These are phyloP conservation scores for Athalia rosae DNA, from an alignment of 2,888 invertebrate species.

Conservation along the genomic window DNA sequence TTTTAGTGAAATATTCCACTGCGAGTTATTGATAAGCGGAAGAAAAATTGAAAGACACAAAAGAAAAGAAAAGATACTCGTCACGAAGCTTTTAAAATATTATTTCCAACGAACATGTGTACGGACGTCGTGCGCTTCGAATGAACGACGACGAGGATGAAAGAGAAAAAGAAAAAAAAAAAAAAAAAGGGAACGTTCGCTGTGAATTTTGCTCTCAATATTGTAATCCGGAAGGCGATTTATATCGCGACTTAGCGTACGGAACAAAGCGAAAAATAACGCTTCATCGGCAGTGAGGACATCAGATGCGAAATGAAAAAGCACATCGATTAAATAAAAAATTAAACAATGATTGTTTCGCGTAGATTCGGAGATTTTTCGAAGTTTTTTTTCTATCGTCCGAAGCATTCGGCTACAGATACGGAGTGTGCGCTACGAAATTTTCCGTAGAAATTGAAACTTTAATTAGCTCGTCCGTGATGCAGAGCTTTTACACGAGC, in stretches of 20 bases:
- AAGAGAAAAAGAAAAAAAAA: background rate
- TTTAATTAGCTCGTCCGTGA: conserved; percentile 28
- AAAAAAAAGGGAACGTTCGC: background rate
- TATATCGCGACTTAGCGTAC: no score
- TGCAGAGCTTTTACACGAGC: background rate
- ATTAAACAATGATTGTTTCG: no score
- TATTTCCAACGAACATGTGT: no score
- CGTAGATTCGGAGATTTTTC: background rate
- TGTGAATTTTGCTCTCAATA: no score
- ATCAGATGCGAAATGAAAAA: background rate
- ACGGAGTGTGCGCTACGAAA: conserved; percentile 9
- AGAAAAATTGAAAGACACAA: no score
- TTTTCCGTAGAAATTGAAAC: conserved; percentile 33
- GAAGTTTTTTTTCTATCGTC: background rate
- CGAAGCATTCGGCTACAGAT: background rate
- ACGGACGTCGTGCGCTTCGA: no score
- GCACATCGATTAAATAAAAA: background rate
- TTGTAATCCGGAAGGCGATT: no score
- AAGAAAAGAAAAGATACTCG: no score
- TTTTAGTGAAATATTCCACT: no score
- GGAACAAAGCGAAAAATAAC: no score
- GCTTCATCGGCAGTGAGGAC: background rate
- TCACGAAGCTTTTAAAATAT: no score
- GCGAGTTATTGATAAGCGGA: no score
- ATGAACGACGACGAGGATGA: background rate